A percentile compares a stretch with the other conserved stretches of the same genome.
Evolutionary conservation across 1,140 invertebrate genomes (phyloP).

Genomic region (Caerostris darwini): DNA sequence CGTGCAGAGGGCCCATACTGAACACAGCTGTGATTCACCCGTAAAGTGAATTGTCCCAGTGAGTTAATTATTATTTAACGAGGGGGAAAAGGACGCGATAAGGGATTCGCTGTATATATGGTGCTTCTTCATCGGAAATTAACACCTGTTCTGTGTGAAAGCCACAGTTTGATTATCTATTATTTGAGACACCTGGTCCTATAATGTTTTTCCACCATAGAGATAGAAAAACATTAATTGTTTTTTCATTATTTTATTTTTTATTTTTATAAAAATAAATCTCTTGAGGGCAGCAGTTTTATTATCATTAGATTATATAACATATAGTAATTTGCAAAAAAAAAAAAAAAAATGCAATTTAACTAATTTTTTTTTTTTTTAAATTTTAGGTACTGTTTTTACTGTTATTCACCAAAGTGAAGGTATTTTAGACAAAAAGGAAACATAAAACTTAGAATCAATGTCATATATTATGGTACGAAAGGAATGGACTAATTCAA

Average conservation of each 20-base stretch:
- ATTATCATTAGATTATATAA: too few relatives aligned
- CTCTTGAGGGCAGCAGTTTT: too few relatives aligned
- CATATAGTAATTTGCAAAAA: too few relatives aligned
- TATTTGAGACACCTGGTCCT: background rate
- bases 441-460: too few relatives aligned
- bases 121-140: slow-evolving; percentile 5
- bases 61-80: background rate
- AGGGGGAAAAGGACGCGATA: background rate
- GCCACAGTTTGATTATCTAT: background rate
- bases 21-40: background rate
- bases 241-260: background rate
- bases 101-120: background rate
- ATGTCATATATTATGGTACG: too few relatives aligned
- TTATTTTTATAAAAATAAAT: too few relatives aligned
- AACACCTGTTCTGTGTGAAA: background rate
- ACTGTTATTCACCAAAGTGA: too few relatives aligned
- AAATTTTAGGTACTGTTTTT: too few relatives aligned
- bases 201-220: background rate
- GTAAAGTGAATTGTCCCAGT: background rate
- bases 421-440: too few relatives aligned
- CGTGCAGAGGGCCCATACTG: background rate
- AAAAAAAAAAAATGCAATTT: too few relatives aligned
- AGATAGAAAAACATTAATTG: background rate
- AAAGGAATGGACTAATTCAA: too few relatives aligned
- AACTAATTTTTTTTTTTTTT: too few relatives aligned